These are phyloP conservation scores for Chelon labrosus DNA, from an alignment of 2,797 vertebrate genomes.

Conservation along the genomic window DNA sequence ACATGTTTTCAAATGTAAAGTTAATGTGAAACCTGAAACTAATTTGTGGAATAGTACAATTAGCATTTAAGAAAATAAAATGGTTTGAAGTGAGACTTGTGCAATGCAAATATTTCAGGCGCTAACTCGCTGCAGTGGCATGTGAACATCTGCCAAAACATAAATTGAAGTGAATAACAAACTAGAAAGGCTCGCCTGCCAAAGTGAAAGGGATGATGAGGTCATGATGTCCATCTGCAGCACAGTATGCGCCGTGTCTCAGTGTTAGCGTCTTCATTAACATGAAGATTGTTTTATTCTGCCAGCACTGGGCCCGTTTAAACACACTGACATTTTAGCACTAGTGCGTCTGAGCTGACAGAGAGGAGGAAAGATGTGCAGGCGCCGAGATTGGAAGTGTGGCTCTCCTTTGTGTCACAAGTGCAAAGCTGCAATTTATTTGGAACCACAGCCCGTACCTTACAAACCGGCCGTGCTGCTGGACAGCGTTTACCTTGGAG, in stretches of 20 bases:
- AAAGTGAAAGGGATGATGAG: constrained; percentile 49
- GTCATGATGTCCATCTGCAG: constrained; percentile 56
- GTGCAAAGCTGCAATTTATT: constrained; percentile 25
- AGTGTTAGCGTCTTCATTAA: constrained; percentile 48
- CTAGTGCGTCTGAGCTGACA: background rate
- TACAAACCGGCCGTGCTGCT: constrained; percentile 9
- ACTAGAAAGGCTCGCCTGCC: constrained; percentile 26
- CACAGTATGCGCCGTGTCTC: constrained; percentile 38
- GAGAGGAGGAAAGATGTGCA: background rate
- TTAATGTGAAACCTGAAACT: constrained; percentile 43
- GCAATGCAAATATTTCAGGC: constrained; percentile 33
- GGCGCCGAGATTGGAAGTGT: constrained; percentile 1
- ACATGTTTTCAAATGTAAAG: constrained; percentile 27
- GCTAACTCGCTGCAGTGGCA: constrained; percentile 15
- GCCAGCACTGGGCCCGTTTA: constrained; percentile 14
- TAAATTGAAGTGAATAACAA: constrained; percentile 58
- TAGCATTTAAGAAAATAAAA: constrained; percentile 10
- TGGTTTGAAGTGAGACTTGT: constrained; percentile 21
- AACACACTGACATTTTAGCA: constrained; percentile 20
- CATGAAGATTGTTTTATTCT: constrained; percentile 47
- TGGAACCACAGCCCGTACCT: constrained; percentile 8
- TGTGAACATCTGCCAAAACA: constrained; percentile 60
- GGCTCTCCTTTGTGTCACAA: constrained; percentile 16
- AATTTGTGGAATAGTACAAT: constrained; percentile 35
- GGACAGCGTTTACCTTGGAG: constrained; percentile 33